These are phyloP conservation scores for Caerostris extrusa DNA, from an alignment of 1,140 invertebrate species.

Conservation along the genomic window DNA sequence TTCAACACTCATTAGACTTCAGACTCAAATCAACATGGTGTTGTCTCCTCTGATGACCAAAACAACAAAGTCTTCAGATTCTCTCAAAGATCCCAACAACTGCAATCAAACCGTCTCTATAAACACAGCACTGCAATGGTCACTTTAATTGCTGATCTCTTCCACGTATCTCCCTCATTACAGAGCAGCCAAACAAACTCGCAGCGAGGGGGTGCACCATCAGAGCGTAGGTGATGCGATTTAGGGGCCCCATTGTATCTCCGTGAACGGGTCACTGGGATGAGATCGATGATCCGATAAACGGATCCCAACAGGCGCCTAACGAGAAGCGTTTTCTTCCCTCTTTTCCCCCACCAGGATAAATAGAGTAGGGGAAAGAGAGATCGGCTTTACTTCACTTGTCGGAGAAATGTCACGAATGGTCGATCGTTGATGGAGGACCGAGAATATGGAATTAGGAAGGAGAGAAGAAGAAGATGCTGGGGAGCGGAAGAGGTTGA, in stretches of 20 bases:
- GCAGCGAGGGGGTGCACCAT: background rate
- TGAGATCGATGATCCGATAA: conserved; percentile 60
- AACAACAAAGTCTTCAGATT: no score
- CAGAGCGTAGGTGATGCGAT: conserved; percentile 27
- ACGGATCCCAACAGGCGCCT: conserved; percentile 63
- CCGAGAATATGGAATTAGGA: background rate
- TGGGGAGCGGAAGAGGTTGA: background rate
- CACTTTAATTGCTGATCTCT: background rate
- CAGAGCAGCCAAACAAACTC: background rate
- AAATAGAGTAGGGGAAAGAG: background rate
- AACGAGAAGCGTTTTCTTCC: conserved; percentile 43
- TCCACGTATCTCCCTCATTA: background rate
- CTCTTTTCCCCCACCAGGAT: background rate
- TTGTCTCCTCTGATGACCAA: no score
- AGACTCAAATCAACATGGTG: no score
- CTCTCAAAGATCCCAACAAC: no score
- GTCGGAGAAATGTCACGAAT: background rate
- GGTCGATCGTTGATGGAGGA: background rate
- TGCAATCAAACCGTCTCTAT: no score
- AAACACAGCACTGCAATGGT: no score
- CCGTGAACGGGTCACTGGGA: background rate
- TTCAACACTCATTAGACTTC: no score
- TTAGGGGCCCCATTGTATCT: conserved; percentile 9
- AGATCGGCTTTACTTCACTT: background rate
- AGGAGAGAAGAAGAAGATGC: background rate